phyloP scores from a whole-genome alignment of 1,140 invertebrate genomes.

The Nasonia longicornis region DNA sequence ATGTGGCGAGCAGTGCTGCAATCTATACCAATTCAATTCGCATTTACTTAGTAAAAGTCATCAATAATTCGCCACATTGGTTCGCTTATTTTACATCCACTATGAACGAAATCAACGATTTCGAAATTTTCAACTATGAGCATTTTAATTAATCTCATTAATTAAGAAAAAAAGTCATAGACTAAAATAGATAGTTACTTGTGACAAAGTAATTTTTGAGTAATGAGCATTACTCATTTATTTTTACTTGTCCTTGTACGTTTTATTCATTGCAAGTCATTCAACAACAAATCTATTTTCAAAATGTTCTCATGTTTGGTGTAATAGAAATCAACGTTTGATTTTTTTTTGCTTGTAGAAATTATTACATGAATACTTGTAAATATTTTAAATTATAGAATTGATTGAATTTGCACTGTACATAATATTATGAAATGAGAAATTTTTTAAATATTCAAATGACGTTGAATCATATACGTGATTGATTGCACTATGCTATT shows the following conservation, averaged over 20 bases:
- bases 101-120: neutral
- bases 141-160: neutral
- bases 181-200: neutral
- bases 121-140: neutral
- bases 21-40: slow-evolving; percentile 96
- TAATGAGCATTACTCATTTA: neutral
- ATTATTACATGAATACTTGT: slow-evolving; percentile 36
- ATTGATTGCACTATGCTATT: neutral
- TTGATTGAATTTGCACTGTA: slow-evolving; percentile 1
- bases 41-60: slow-evolving; percentile 94
- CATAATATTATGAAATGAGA: too few relatives aligned
- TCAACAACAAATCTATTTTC: neutral
- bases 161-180: too few relatives aligned
- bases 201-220: neutral
- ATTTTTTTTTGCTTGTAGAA: neutral
- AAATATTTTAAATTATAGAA: slow-evolving; percentile 10
- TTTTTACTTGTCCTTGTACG: slow-evolving; percentile 12
- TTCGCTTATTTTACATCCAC: neutral
- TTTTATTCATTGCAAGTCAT: neutral
- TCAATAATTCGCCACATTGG: slow-evolving; percentile 67
- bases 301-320: slow-evolving; percentile 4
- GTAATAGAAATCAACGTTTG: neutral
- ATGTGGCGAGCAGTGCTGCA: slow-evolving; percentile 92
- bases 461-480: too few relatives aligned
- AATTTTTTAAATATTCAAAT: too few relatives aligned